Conservation (phyloP, 2,797 vertebrate genomes). For the Fistularia tabacaria region DNA sequence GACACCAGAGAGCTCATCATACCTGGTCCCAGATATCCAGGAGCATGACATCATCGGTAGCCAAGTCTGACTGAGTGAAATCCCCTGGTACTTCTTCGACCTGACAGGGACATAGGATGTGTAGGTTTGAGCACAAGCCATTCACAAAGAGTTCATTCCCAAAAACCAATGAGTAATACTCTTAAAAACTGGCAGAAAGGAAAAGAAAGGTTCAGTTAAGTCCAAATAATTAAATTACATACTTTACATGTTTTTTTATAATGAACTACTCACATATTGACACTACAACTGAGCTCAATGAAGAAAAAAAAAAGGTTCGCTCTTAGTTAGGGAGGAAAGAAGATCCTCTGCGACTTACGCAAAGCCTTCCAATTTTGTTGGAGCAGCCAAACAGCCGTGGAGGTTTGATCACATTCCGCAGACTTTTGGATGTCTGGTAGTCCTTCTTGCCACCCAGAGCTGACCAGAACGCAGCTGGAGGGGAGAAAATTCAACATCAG, state of each 20-base stretch:
- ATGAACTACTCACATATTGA: too few relatives aligned
- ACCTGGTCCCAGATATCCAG: slow-evolving; percentile 79
- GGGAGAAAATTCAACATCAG: slow-evolving; percentile 15
- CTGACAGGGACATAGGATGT: slow-evolving; percentile 34
- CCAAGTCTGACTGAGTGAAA: slow-evolving; percentile 78
- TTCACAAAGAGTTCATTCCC: too few relatives aligned
- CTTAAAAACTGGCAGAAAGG: too few relatives aligned
- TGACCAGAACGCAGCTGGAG: slow-evolving; percentile 74
- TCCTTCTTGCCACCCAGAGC: slow-evolving; percentile 76
- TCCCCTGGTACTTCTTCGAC: slow-evolving; percentile 82
- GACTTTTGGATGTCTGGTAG: slow-evolving; percentile 76
- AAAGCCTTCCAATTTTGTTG: slow-evolving; percentile 77
- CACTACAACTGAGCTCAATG: too few relatives aligned
- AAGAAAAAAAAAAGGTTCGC: too few relatives aligned
- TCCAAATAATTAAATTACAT: neutral
- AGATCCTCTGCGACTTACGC: slow-evolving; percentile 54
- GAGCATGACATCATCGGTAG: slow-evolving; percentile 82
- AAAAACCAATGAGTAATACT: too few relatives aligned
- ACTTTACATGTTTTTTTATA: too few relatives aligned
- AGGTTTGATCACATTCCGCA: slow-evolving; percentile 54
- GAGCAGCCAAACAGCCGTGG: slow-evolving; percentile 81
- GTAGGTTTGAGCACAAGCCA: too few relatives aligned
- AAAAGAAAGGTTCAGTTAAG: too few relatives aligned
- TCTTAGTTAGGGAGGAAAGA: too few relatives aligned
- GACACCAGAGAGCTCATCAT: slow-evolving; percentile 15